Evolutionary conservation across 1,140 invertebrate genomes (phyloP), one percentile per base, ranked within the genome.

Genomic region (Episyrphus balteatus): DNA sequence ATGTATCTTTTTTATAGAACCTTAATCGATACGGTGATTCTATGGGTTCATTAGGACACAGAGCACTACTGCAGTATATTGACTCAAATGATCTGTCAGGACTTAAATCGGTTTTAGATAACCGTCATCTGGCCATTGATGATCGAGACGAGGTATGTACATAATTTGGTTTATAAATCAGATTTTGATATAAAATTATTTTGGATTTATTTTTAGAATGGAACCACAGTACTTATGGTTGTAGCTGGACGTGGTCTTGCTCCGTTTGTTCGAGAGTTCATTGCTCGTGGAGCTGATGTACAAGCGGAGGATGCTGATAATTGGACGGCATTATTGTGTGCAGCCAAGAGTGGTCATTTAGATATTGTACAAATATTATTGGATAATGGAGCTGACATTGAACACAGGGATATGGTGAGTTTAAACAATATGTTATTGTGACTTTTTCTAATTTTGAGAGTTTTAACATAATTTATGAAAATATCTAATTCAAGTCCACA

Each of bases 291-390:
- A 33, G 88, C 92, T 9, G 91, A 96, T 68, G 81, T 89, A 12
- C 87, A 91, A 66, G 83, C 82, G n/a, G 85, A 89, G 57, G 92
- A 96, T 69, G 77, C 79, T 75, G 94, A 98, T 66, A 88, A 88
- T 54, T 98, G 94, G 94, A 89, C 86, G 26, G 79, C 92, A 5
- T 68, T 98, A 34, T 71, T 94, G 38, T 89, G 88, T 70, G 92
- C 93, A 11, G 79, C 92, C 0, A 92, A 92, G 58, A 86, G 89
- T 61, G 94, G 94, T 0, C 80, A 91, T 68, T 72, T 81, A 15
- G 82, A 91, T 50, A 79, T 95, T 40, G 87, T 88, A 18, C 71
- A 80, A 43, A 79, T 92, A 56, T 70, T 98, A 9, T 62, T 98
- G 6, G 90, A 96, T 53, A 83, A 88, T 68, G 86, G 86, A 21